Conservation (phyloP, 92 coral and sea anemone species). For the Siderastrea radians region DNA sequence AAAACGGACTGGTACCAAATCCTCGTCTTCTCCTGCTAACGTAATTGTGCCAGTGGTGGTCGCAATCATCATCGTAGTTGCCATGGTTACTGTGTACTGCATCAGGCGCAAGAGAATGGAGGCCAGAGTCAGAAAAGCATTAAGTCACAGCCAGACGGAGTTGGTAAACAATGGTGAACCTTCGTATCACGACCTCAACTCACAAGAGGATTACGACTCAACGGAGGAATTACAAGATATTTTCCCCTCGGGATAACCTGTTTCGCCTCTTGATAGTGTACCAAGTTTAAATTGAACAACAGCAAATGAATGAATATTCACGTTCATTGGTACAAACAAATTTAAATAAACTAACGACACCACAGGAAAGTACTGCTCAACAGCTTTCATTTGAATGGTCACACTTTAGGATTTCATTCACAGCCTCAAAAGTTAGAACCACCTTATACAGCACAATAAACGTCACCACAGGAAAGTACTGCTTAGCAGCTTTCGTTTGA, state of each 20-base stretch:
- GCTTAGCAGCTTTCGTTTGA: too few relatives aligned
- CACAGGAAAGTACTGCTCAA: too few relatives aligned
- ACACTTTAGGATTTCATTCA: too few relatives aligned
- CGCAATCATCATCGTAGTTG: not conserved
- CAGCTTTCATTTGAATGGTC: too few relatives aligned
- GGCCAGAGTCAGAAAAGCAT: not conserved
- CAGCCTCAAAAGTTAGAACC: too few relatives aligned
- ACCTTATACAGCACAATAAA: too few relatives aligned
- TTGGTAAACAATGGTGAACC: not conserved
- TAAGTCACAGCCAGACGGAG: not conserved
- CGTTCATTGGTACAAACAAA: too few relatives aligned
- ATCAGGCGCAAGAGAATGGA: slow-evolving; percentile 28
- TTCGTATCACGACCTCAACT: slow-evolving; percentile 5
- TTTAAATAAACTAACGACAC: too few relatives aligned
- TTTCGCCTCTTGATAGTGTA: too few relatives aligned
- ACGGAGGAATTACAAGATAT: slow-evolving; percentile 14
- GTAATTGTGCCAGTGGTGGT: slow-evolving; percentile 25
- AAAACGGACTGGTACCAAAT: not conserved
- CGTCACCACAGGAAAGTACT: too few relatives aligned
- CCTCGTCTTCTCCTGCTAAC: not conserved
- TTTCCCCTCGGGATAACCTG: not conserved
- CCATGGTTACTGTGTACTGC: slow-evolving; percentile 20
- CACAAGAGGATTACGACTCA: slow-evolving; percentile 12
- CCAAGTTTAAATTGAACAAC: too few relatives aligned
- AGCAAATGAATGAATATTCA: too few relatives aligned